phyloP scores from a whole-genome alignment of 1,140 invertebrate genomes.

The Chironomus striatipennis region DNA sequence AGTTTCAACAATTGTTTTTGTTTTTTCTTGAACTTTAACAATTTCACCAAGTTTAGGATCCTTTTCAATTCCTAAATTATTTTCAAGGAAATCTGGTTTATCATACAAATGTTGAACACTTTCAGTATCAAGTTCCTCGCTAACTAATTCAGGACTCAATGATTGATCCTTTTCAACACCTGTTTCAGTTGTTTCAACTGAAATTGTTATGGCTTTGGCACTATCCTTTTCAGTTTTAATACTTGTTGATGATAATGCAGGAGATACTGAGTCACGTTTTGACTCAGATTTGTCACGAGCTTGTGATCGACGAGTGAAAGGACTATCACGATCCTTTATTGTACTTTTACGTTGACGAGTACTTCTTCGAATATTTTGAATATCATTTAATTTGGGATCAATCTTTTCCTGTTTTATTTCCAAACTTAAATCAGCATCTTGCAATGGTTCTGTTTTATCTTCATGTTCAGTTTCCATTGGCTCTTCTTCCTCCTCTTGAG shows the following conservation, averaged over 20 bases:
- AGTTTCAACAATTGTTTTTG: constrained; percentile 12
- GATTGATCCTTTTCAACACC: not conserved
- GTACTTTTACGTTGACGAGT: constrained; percentile 9
- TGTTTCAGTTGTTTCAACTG: not conserved
- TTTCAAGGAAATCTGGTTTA: constrained; percentile 39
- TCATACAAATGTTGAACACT: constrained; percentile 39
- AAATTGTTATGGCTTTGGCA: not conserved
- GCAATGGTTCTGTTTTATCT: not conserved
- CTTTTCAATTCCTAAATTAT: constrained; percentile 39
- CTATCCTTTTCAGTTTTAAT: constrained; percentile 17
- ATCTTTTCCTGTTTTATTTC: constrained; percentile 15
- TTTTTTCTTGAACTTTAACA: constrained; percentile 33
- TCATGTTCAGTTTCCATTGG: not conserved
- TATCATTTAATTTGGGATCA: not conserved
- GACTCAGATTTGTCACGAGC: constrained; percentile 11
- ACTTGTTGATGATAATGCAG: not conserved
- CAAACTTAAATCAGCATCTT: not conserved
- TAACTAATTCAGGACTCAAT: constrained; percentile 25
- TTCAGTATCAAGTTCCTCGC: constrained; percentile 36
- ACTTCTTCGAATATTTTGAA: not conserved
- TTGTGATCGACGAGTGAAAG: not conserved
- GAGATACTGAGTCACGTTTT: constrained; percentile 9
- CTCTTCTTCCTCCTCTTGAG: not conserved
- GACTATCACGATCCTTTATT: constrained; percentile 14
- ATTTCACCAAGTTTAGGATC: constrained; percentile 39